These are phyloP conservation scores for Sigmodon hispidus DNA, from an alignment of 2,113 vertebrate genomes.

Conservation along the genomic window DNA sequence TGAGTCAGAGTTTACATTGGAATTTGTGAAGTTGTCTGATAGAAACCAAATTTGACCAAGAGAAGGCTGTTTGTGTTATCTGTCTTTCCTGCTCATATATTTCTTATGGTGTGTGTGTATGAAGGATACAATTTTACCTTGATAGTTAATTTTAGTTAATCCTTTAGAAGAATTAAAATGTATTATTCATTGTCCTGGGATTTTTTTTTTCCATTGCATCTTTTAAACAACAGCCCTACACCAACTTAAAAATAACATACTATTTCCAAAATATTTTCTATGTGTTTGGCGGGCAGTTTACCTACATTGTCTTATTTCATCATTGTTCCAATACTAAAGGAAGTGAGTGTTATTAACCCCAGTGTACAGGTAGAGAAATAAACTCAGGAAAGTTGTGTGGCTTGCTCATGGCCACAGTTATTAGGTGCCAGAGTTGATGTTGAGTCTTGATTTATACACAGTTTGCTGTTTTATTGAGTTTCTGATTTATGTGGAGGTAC, in stretches of 20 bases:
- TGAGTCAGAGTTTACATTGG: conserved; percentile 64
- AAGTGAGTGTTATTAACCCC: conserved; percentile 2
- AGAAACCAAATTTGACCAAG: conserved; percentile 70
- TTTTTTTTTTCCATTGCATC: neutral
- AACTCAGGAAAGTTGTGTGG: neutral
- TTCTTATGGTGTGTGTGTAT: neutral
- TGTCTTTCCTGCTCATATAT: neutral
- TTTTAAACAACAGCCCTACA: conserved; percentile 47
- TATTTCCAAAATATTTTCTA: conserved; percentile 48
- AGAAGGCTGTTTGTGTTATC: neutral
- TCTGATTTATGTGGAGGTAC: conserved; percentile 21
- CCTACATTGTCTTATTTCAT: neutral
- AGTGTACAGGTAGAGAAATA: conserved; percentile 40
- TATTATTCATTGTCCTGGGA: neutral
- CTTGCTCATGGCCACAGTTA: neutral
- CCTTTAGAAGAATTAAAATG: conserved; percentile 21
- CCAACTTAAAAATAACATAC: conserved; percentile 42
- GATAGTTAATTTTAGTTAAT: conserved; percentile 43
- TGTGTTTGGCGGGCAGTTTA: neutral
- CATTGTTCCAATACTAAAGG: neutral
- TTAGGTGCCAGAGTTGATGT: neutral
- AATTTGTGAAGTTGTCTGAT: conserved; percentile 40
- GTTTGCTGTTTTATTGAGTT: conserved; percentile 49
- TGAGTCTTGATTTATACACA: neutral
- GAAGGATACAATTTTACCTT: neutral